phyloP scores from a whole-genome alignment of 1,140 invertebrate genomes.

The Melitaea cinxia region DNA sequence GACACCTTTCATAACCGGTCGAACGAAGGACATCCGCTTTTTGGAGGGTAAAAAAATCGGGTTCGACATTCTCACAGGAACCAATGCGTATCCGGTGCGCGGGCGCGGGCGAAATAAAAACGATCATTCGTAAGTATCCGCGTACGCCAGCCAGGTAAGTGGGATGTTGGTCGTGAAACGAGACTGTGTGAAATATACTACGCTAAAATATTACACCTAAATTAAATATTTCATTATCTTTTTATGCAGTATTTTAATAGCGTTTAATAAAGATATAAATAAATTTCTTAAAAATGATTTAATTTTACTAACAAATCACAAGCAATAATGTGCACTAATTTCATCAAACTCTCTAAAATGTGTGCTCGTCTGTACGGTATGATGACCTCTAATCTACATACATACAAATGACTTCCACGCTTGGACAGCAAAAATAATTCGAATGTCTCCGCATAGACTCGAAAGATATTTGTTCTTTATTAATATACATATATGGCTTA shows the following conservation, averaged over 20 bases:
- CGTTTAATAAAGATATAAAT: no score
- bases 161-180: constrained; percentile 14
- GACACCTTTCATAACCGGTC: constrained; percentile 81
- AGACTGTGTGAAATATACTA: neutral
- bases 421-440: constrained; percentile 75
- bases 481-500: constrained; percentile 32
- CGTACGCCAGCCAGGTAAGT: constrained; percentile 49
- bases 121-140: constrained; percentile 72
- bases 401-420: constrained; percentile 76
- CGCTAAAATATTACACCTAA: neutral
- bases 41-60: constrained; percentile 76
- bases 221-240: no score
- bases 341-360: constrained; percentile 46
- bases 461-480: constrained; percentile 18
- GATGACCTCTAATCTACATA: constrained; percentile 79
- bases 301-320: neutral
- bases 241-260: no score
- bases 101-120: constrained; percentile 68
- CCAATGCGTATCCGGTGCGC: constrained; percentile 75
- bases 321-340: constrained; percentile 40
- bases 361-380: constrained; percentile 59
- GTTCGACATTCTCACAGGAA: constrained; percentile 79
- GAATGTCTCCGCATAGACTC: constrained; percentile 45
- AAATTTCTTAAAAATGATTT: no score
- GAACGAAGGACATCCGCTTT: constrained; percentile 80